A percentile compares a stretch with the other conserved stretches of the same genome.
phyloP scores from a whole-genome alignment of 2,888 invertebrate genomes.

The Bellardia bayeri region DNA sequence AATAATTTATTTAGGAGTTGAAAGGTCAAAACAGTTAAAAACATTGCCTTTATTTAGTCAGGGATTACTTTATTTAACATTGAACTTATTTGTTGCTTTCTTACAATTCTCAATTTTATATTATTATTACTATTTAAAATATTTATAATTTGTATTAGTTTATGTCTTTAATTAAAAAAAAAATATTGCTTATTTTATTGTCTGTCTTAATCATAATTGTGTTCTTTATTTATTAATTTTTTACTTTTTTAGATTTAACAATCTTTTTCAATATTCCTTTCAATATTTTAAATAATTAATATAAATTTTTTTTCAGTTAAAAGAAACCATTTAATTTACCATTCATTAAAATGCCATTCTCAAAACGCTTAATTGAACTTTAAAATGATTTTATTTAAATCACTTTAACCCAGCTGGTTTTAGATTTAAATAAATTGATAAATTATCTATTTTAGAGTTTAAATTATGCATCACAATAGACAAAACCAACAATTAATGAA shows the following conservation, averaged over 20 bases:
- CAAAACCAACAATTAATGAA: background rate
- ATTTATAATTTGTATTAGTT: too few relatives aligned
- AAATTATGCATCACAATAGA: background rate
- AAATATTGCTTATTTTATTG: background rate
- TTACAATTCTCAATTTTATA: too few relatives aligned
- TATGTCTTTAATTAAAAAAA: background rate
- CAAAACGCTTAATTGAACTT: background rate
- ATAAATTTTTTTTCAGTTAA: background rate
- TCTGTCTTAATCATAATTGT: background rate
- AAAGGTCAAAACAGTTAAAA: too few relatives aligned
- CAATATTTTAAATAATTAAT: constrained; percentile 51
- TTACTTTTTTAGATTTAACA: background rate
- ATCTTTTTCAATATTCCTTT: constrained; percentile 25
- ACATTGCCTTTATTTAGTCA: too few relatives aligned
- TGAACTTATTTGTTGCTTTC: too few relatives aligned
- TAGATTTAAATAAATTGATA: constrained; percentile 55
- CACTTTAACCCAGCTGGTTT: constrained; percentile 51
- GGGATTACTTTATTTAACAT: too few relatives aligned
- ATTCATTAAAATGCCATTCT: background rate
- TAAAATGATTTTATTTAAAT: constrained; percentile 41
- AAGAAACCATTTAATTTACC: background rate
- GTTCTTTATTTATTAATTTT: background rate
- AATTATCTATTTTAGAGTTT: constrained; percentile 39
- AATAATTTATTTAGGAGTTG: too few relatives aligned
- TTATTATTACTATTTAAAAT: too few relatives aligned